Conservation (phyloP, 2,113 vertebrate genomes). For the Hyperoodon ampullatus region DNA sequence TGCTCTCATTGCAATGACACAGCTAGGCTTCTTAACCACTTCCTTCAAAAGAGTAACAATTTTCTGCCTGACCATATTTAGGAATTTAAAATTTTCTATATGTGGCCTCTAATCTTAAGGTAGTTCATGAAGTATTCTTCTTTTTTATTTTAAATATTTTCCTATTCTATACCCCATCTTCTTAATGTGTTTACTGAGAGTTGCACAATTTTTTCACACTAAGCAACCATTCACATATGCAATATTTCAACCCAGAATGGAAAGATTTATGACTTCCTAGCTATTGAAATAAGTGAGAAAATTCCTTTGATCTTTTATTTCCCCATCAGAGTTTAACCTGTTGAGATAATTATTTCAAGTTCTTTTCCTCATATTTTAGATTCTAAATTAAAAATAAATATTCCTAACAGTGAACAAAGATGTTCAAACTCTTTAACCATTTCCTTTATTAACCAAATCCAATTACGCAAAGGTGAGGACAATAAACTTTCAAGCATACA, state of each 20-base stretch:
- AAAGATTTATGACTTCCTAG: not conserved
- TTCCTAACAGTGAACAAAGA: not conserved
- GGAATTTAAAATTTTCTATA: conserved; percentile 47
- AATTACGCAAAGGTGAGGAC: not conserved
- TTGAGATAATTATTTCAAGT: not conserved
- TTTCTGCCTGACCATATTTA: conserved; percentile 56
- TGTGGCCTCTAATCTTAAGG: not conserved
- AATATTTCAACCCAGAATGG: not conserved
- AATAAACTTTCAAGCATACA: not conserved
- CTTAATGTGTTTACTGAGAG: not conserved
- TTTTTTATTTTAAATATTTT: not conserved
- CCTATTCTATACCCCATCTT: not conserved
- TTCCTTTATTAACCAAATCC: not conserved
- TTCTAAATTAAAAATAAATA: not conserved
- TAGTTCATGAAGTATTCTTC: not conserved
- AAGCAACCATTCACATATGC: not conserved
- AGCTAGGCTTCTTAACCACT: not conserved
- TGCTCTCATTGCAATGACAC: not conserved
- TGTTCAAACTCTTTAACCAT: not conserved
- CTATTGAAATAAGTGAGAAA: conserved; percentile 4
- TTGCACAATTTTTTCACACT: not conserved
- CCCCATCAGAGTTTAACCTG: not conserved
- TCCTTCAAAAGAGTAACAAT: not conserved
- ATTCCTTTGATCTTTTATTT: not conserved
- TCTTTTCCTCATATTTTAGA: not conserved